Evolutionary conservation across 30 jellyfish, hydroid and myxozoan species (phyloP), one percentile per base, ranked within the genome.

Genomic region (Aurelia coerulea): DNA sequence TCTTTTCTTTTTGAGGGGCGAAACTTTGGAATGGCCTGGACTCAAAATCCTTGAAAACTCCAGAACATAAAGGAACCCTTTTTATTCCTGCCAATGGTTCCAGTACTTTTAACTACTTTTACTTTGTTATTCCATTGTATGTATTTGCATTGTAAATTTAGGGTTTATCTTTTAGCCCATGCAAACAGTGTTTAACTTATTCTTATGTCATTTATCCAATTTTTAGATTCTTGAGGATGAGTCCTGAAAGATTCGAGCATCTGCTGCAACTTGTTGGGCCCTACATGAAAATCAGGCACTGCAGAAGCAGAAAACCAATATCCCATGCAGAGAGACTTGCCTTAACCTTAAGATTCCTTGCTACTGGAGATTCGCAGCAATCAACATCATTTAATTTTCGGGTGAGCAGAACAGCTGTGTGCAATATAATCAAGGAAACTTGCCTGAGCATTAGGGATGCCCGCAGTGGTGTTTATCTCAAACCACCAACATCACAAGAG

Each of bases 231-330:
- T 52, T 50, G 63, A 70, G 81, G 81, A 70, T 70, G 81, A 70
- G 81, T 37, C 88, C 88, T 33, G 80, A 78, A 62, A 10, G 88
- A 58, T 78, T 78, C 23, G 79, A 78, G 79, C 88, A 78, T 78
- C 34, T 78, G 71, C 29, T 54, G 4, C 62, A 33, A 37, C 81
- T 78, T 5, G 88, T 78, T 41, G 88, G 65, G 2, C 88, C 88
- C 35, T 6, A 42, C 39, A 58, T 78, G 78, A 15, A 62, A 41
- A 58, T 16, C 6, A 60, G 33, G 79, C 78, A 78, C n/a, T 74
- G 85, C 85, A 52, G 85, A 54, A 74, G 85, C 73, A 52, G 85
- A 50, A 53, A 16, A 18, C 72, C 54, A 62, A 78, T 78, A 42
- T 56, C 88, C 32, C 19, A 34, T 62, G 80, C 77, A 6, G 88